Conservation (phyloP, 2,797 vertebrate species). For the Pampus argenteus region DNA sequence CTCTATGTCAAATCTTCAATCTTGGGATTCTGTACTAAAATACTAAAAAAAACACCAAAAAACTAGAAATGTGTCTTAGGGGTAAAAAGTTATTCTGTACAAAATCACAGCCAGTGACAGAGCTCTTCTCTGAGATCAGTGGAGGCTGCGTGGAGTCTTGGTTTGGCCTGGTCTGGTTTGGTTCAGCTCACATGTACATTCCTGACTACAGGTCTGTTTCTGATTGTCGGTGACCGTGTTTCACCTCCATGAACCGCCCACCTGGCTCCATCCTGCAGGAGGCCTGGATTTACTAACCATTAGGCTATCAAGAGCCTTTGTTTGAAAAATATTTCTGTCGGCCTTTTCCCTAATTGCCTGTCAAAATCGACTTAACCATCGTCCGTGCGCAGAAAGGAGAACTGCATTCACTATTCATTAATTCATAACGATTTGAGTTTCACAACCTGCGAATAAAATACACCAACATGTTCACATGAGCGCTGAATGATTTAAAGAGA, state of each 20-base stretch:
- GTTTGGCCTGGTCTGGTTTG: neutral
- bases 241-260: slow-evolving; percentile 28
- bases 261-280: slow-evolving; percentile 39
- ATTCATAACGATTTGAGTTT: slow-evolving; percentile 56
- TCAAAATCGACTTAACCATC: slow-evolving; percentile 53
- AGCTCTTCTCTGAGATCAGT: no score
- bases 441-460: slow-evolving; percentile 51
- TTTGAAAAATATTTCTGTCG: slow-evolving; percentile 55
- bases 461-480: slow-evolving; percentile 46
- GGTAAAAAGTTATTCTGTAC: no score
- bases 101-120: no score
- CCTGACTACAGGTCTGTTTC: slow-evolving; percentile 13
- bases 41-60: no score
- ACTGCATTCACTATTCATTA: slow-evolving; percentile 37
- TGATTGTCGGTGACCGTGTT: slow-evolving; percentile 21
- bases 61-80: no score
- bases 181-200: neutral
- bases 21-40: no score
- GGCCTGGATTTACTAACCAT: slow-evolving; percentile 55
- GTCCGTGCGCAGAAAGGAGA: slow-evolving; percentile 30
- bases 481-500: slow-evolving; percentile 25
- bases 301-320: slow-evolving; percentile 59
- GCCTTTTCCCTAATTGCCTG: slow-evolving; percentile 56
- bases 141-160: neutral
- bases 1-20: no score